Evolutionary conservation across 2,797 vertebrate species (phyloP), one percentile per base, ranked within the genome.

Genomic region (Pteronotus mesoamericanus): DNA sequence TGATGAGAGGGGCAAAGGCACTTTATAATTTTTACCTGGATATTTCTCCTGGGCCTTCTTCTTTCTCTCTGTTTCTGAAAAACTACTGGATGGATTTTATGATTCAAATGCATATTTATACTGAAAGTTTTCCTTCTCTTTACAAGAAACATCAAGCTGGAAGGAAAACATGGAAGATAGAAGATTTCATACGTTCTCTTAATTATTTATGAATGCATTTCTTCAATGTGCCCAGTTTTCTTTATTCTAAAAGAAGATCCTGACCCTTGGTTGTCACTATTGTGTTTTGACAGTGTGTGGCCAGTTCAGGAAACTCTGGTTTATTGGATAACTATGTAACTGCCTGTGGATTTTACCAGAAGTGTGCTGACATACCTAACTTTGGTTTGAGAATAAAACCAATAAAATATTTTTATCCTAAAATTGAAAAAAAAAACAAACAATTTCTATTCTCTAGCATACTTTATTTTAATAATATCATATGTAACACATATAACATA

Each of bases 381-480:
- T 78, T 89, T 90, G 34, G 53, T 37, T 57, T 64, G 22, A 91
- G 92, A 94, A 64, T 53, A 80, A 92, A 66, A 39, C 48, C 7
- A 64, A 37, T 84, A 14, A 29, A 8, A 34, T 53, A 29, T 42
- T n/a, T 90, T 11, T n/a, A n/a, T 34, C 59, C 44, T 84, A n/a
- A 93, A 77, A 87, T 89, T 72, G n/a, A n/a, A n/a, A n/a, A n/a
- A n/a, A n/a, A n/a, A n/a, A n/a, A n/a, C n/a, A n/a, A n/a, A n/a
- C n/a, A n/a, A 66, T 66, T 66, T 84, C 21, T 84, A 66, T 84
- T 26, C 32, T 66, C 42, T 84, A 66, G 8, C n/a, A 66, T 66
- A 66, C 19, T 84, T 66, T 44, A n/a, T 61, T 61, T 26, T 34
- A 64, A 64, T 46, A 64, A 46, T n/a, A 46, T 4, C 64, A 32